Evolutionary conservation across 2,113 vertebrate species (phyloP).

Genomic region (Myxocyprinus asiaticus): DNA sequence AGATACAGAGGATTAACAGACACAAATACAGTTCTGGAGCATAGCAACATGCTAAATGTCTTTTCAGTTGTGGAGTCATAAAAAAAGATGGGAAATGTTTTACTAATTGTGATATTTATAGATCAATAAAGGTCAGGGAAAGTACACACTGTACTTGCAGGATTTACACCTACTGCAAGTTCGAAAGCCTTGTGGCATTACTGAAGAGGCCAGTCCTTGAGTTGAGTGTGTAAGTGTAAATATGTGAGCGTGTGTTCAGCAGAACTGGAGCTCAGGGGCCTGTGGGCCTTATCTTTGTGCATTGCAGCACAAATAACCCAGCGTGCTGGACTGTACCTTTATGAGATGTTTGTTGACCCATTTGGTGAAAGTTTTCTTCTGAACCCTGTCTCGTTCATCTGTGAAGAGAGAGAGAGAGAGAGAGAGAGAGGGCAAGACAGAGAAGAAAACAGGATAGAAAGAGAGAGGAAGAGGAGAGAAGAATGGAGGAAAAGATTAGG

Average conservation of each 20-base stretch:
- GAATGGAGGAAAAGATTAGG: conserved; percentile 23
- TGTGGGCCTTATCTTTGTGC: conserved; percentile 6
- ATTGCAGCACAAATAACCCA: conserved; percentile 9
- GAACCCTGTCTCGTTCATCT: conserved; percentile 98
- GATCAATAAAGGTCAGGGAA: too few species aligned
- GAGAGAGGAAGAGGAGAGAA: conserved; percentile 58
- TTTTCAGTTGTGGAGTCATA: background rate
- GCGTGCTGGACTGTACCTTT: conserved; percentile 79
- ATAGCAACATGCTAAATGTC: background rate
- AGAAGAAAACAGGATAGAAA: conserved; percentile 18
- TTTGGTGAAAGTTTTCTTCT: conserved; percentile 99
- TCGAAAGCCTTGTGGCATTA: background rate
- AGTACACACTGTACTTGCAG: background rate
- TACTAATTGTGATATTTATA: background rate
- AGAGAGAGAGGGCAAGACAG: conserved; percentile 55
- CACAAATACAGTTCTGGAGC: conserved; percentile 8
- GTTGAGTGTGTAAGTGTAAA: background rate
- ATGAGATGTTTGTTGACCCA: conserved; percentile 99
- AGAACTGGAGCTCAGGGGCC: background rate
- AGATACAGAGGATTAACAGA: conserved; percentile 13
- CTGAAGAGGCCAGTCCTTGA: background rate
- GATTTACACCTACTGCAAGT: too few species aligned
- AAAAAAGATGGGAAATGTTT: background rate
- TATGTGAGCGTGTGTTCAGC: background rate
- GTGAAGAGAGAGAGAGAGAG: conserved; percentile 32